Evolutionary conservation across 2,113 vertebrate genomes (phyloP).

Genomic region (Trogon surrucura): DNA sequence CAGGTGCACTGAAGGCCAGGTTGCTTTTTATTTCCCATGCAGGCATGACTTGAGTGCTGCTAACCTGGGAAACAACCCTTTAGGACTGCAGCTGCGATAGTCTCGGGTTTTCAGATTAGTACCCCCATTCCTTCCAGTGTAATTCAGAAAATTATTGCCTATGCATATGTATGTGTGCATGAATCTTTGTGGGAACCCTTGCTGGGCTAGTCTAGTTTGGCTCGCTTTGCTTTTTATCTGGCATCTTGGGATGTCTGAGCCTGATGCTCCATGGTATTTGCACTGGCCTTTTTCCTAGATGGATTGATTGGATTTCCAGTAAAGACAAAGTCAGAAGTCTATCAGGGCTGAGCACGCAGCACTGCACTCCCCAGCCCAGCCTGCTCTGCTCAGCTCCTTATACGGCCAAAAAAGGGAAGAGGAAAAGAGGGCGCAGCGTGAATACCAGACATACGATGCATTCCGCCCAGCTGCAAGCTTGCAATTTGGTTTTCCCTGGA

Average conservation of each 20-base stretch:
- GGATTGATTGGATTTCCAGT: conserved; percentile 73
- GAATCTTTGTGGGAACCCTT: background rate
- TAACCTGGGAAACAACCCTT: background rate
- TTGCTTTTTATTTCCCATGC: background rate
- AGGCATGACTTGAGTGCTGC: background rate
- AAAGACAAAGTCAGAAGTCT: conserved; percentile 66
- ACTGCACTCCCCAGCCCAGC: conserved; percentile 31
- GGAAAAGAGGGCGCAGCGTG: conserved; percentile 16
- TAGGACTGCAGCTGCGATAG: background rate
- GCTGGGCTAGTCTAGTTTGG: conserved; percentile 16
- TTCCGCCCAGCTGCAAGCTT: conserved; percentile 67
- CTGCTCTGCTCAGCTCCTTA: conserved; percentile 67
- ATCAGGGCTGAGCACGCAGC: background rate
- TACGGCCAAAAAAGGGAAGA: conserved; percentile 70
- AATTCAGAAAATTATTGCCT: background rate
- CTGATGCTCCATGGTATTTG: background rate
- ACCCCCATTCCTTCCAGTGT: background rate
- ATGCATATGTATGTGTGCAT: background rate
- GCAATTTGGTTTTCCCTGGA: conserved; percentile 27
- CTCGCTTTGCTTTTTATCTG: background rate
- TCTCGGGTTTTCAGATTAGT: background rate
- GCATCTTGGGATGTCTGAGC: background rate
- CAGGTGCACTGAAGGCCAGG: background rate
- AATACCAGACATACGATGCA: conserved; percentile 77
- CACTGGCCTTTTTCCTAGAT: conserved; percentile 71